Conservation (phyloP, 2,797 vertebrate genomes). For the Phoebastria nigripes region DNA sequence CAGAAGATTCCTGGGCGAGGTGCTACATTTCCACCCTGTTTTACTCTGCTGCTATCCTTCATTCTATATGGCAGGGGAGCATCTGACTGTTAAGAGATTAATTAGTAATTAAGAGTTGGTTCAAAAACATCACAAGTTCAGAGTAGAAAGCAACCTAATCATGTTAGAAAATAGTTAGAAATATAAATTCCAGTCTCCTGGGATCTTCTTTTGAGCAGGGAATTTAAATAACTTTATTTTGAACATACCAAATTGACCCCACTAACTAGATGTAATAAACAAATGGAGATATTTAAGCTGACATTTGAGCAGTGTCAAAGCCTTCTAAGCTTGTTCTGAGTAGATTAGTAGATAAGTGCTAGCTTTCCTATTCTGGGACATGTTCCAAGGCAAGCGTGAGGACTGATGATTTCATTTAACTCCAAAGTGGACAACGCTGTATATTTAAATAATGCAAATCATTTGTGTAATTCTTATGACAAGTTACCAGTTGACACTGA, state of each 20-base stretch:
- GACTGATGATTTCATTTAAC: conserved; percentile 24
- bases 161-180: neutral
- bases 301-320: conserved; percentile 60
- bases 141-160: neutral
- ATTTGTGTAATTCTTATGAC: neutral
- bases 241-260: neutral
- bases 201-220: neutral
- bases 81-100: neutral
- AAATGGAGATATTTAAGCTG: conserved; percentile 59
- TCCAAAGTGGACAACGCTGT: neutral
- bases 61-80: neutral
- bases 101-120: conserved; percentile 18
- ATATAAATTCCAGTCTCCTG: neutral
- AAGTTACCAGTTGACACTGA: neutral
- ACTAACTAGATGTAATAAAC: conserved; percentile 41
- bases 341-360: conserved; percentile 61
- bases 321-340: conserved; percentile 60
- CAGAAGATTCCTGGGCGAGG: neutral
- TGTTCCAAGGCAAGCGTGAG: conserved; percentile 52
- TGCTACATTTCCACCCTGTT: neutral
- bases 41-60: neutral
- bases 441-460: neutral
- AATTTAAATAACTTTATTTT: neutral
- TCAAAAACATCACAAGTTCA: neutral
- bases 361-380: conserved; percentile 60